A percentile compares a stretch with the other conserved stretches of the same genome.
phyloP scores from a whole-genome alignment of 2,888 invertebrate species.

The Thysanoteuthis rhombus region DNA sequence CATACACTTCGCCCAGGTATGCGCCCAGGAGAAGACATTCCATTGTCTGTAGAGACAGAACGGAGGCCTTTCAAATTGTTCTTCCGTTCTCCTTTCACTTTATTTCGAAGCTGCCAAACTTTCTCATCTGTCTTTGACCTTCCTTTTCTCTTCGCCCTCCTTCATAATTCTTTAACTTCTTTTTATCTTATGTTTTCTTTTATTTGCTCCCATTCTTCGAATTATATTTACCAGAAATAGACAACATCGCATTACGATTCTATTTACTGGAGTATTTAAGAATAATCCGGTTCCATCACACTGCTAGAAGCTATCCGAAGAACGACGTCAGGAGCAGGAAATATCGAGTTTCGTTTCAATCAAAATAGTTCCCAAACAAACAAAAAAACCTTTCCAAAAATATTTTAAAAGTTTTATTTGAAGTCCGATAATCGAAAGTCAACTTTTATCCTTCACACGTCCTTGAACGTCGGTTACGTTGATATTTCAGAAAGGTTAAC shows the following conservation, averaged over 20 bases:
- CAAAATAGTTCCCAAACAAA: neutral
- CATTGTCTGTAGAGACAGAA: too few relatives aligned
- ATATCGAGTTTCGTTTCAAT: neutral
- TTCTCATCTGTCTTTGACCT: neutral
- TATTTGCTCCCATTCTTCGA: neutral
- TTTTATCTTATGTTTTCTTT: neutral
- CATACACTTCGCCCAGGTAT: neutral
- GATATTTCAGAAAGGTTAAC: neutral
- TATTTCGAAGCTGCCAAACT: too few relatives aligned
- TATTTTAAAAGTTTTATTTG: neutral
- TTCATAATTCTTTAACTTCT: neutral
- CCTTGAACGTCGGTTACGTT: neutral
- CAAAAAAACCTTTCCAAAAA: neutral
- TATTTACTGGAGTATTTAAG: neutral
- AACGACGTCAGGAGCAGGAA: neutral
- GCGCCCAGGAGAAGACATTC: too few relatives aligned
- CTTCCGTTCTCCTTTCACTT: neutral
- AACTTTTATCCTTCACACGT: neutral
- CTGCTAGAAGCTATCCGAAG: neutral
- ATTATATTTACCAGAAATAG: neutral
- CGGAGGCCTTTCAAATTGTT: too few relatives aligned
- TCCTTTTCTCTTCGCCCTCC: neutral
- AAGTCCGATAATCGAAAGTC: neutral
- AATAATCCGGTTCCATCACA: neutral
- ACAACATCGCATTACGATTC: neutral